A percentile compares a stretch with the other conserved stretches of the same genome.
These are phyloP conservation scores for Scaptomyza pallida DNA, from an alignment of 1,140 invertebrate genomes.

Conservation along the genomic window DNA sequence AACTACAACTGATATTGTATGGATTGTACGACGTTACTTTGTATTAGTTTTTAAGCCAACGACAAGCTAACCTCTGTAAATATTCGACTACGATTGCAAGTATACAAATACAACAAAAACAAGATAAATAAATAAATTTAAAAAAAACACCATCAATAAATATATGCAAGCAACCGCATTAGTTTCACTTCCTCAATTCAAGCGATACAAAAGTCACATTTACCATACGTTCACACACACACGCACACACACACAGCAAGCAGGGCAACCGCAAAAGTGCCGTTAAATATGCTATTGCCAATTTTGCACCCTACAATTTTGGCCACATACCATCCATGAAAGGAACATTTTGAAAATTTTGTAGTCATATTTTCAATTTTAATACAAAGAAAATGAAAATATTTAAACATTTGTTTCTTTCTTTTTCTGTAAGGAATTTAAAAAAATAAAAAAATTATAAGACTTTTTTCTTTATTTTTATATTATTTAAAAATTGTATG, in stretches of 20 bases:
- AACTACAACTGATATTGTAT: constrained; percentile 40
- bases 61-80: constrained; percentile 64
- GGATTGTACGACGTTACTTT: constrained; percentile 27
- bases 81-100: constrained; percentile 63
- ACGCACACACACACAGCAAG: neutral
- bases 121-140: constrained; percentile 5
- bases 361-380: neutral
- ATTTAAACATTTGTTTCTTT: no score
- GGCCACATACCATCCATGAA: no score
- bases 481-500: no score
- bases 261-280: constrained; percentile 57
- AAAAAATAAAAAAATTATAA: no score
- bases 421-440: no score
- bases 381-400: no score
- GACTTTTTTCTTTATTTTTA: no score
- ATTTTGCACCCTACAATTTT: neutral
- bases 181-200: constrained; percentile 9
- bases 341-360: no score
- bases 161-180: constrained; percentile 26
- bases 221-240: constrained; percentile 21
- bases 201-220: constrained; percentile 2
- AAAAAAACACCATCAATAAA: constrained; percentile 68
- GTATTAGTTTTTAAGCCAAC: constrained; percentile 26
- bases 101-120: constrained; percentile 65
- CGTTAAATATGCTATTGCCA: constrained; percentile 56